phyloP scores from a whole-genome alignment of 2,797 vertebrate species.

The Dendrocincla tyrannina region DNA sequence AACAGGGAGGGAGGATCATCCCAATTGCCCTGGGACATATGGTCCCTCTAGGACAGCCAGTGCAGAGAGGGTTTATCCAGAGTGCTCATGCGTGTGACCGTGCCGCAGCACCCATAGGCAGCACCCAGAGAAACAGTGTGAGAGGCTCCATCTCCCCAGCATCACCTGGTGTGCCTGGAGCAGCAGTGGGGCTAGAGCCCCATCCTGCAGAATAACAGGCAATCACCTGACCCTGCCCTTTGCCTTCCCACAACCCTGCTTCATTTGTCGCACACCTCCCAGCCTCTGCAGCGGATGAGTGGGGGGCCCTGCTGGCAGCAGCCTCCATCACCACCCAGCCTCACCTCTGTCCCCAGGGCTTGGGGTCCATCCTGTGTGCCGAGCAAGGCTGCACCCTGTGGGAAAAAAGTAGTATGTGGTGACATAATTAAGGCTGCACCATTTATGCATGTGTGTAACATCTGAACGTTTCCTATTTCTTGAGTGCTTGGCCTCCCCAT shows the following conservation, averaged over 20 bases:
- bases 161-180: not conserved
- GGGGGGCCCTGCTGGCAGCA: not conserved
- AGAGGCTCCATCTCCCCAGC: not conserved
- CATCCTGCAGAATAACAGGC: not conserved
- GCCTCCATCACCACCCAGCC: not conserved
- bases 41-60: not conserved
- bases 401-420: slow-evolving; percentile 12
- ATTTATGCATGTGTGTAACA: not conserved
- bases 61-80: not conserved
- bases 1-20: not conserved
- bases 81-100: not conserved
- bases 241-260: slow-evolving; percentile 45
- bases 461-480: not conserved
- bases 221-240: not conserved
- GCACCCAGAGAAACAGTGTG: not conserved
- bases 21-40: not conserved
- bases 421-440: slow-evolving; percentile 16
- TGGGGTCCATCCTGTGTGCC: slow-evolving; percentile 28
- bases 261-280: slow-evolving; percentile 52
- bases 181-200: not conserved
- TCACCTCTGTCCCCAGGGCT: not conserved
- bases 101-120: not conserved
- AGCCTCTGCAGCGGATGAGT: slow-evolving; percentile 46
- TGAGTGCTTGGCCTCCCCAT: not conserved
- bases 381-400: accelerated